These are phyloP conservation scores for Campaea margaritaria DNA, from an alignment of 2,888 invertebrate species.

Conservation along the genomic window DNA sequence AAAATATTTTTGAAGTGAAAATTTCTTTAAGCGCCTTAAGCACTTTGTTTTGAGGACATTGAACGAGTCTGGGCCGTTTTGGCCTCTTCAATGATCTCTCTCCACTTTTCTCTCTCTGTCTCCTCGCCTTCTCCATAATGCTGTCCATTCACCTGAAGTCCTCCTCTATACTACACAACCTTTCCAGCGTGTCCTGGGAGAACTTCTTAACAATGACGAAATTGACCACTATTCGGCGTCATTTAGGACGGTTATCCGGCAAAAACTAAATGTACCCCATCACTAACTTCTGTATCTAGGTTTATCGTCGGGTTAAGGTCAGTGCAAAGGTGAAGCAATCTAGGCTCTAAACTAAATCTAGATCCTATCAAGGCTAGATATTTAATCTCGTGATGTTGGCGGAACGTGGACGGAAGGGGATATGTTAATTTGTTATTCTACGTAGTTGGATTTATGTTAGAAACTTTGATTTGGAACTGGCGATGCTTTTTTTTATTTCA, in stretches of 20 bases:
- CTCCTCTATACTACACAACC: no score
- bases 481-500: no score
- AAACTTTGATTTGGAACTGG: background rate
- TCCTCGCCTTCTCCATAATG: no score
- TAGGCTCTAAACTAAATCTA: conserved; percentile 29
- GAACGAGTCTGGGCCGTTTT: no score
- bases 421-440: background rate
- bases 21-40: no score
- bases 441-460: background rate
- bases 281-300: conserved; percentile 11
- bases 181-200: no score
- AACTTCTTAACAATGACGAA: no score
- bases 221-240: background rate
- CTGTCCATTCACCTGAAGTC: no score
- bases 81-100: no score
- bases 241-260: conserved; percentile 4
- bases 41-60: no score
- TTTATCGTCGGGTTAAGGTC: conserved; percentile 26
- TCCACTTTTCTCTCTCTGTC: no score
- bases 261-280: background rate
- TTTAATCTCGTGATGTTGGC: conserved; percentile 6
- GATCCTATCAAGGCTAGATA: conserved; percentile 25
- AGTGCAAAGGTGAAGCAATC: conserved; percentile 32
- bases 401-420: background rate
- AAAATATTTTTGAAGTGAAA: no score